Evolutionary conservation across 1,140 invertebrate genomes (phyloP), one percentile per base, ranked within the genome.

Genomic region (Drosophila elegans): DNA sequence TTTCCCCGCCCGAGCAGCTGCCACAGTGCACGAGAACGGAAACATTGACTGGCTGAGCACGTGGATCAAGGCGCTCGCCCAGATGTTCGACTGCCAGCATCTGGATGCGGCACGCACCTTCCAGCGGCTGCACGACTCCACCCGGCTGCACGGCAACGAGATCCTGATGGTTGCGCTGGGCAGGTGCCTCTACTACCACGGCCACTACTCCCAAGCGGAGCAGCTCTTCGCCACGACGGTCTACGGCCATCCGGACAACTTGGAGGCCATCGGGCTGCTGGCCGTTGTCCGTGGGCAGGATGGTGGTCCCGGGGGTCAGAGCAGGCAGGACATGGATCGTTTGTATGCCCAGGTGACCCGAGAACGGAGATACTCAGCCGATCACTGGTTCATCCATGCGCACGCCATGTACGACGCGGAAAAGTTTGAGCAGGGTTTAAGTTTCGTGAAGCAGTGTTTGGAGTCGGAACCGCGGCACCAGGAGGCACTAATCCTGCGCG

Each of bases 401-500:
- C 95, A 96, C 79, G 93, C 93, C n/a, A 92, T 94, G 16, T 93
- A 94, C 77, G 91, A 93, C 1, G 91, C 92, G 7, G 93, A 94
- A 42, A 94, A 95, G 71, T 92, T 93, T 53, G 93, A 93, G 27
- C 93, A 94, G 49, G 94, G 95, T 0, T 92, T 95, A 13, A 94
- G 94, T 57, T 95, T 96, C 91, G 94, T 94, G 3, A 93, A 95
- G 79, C 94, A 94, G 67, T 93, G 94, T 0, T 91, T 94, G 41
- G 90, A 90, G 7, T 42, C 94, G n/a, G 93, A 93, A 84, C 91
- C 93, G 3, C 93, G 92, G 4, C 94, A 94, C 82, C 93, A 96
- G n/a, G 96, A 97, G 88, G 96, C 95, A 1, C 92, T 96, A 9
- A 93, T 97, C 41, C 83, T 97, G 6, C 95, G 96, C 63, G 96